Percentiles rank a stretch among this genome's conserved stretches.
phyloP scores from a whole-genome alignment of 2,113 vertebrate species.

The human region DNA sequence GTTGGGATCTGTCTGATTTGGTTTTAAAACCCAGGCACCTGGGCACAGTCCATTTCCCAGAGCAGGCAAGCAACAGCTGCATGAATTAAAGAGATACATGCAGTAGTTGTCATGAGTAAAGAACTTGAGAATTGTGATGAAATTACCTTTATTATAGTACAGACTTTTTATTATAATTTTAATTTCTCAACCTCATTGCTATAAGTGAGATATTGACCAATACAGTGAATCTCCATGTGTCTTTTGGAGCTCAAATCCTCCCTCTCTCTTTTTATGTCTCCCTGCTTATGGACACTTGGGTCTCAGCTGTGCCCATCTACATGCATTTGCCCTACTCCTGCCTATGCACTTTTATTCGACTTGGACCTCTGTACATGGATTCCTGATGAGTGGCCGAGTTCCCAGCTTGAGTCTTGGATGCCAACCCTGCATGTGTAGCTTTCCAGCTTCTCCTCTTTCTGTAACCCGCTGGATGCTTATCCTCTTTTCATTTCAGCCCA shows the following conservation, averaged over 20 bases:
- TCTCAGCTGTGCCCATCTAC: not conserved
- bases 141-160: not conserved
- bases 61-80: rapidly evolving
- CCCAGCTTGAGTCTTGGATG: not conserved
- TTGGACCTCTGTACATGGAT: not conserved
- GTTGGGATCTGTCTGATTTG: not conserved
- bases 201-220: not conserved
- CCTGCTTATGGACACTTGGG: not conserved
- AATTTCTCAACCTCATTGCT: not conserved
- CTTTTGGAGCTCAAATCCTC: not conserved
- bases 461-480: not conserved
- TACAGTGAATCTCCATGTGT: not conserved
- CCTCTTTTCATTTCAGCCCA: not conserved
- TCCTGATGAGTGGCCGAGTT: not conserved
- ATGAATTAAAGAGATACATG: not conserved
- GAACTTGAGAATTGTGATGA: not conserved
- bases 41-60: not conserved
- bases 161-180: not conserved
- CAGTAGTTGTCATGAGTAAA: not conserved
- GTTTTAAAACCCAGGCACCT: not conserved
- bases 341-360: not conserved
- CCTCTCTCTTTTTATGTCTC: not conserved
- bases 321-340: not conserved
- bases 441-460: not conserved
- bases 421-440: not conserved